Base-by-base conservation (phyloP, 1,140 invertebrate genomes). In the Limonius californicus region DNA sequence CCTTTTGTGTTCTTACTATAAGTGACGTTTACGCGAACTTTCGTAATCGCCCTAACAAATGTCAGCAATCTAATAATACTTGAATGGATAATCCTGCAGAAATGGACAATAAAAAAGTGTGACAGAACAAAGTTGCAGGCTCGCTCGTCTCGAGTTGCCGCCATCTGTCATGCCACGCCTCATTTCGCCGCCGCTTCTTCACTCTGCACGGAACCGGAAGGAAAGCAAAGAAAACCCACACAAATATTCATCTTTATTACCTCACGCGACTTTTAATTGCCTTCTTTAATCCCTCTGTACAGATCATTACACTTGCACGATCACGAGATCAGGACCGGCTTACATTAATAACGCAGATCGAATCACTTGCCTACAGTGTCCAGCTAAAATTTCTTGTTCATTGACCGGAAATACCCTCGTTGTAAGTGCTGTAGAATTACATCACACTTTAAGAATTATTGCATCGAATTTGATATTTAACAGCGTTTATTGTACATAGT, bases 91-190 rank as follows among this genome's bases (percentile, higher is more conserved):
- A 45, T 45, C 42, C 42, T 45, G 42, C 16, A 50, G 20, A 50
- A 50, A 50, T 21, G 20, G 45, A 50, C 45, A 16, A 19, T 50
- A 21, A 50, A 45, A 50, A 50, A 50, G 45, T 50, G 45, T 50
- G 16, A 50, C n/a, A 50, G 45, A 19, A 21, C 45, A 50, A 50
- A 50, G 14, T 19, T 18, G 20, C 16, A 16, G 45, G 45, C 7
- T 50, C 7, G n/a, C 16, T 50, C 16, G 14, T 16, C 16, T 55
- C 35, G 32, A 65, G 64, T 62, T 62, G 43, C 54, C 57, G 61
- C 60, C 64, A 65, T 65, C 60, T 65, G 64, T 65, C 64, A 62
- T 59, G 45, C 50, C 20, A 62, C 63, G 64, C 30, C 64, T 65
- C 64, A 65, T 65, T 65, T 65, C 64, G 53, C 56, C 59, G 59